phyloP scores from a whole-genome alignment of 2,888 invertebrate genomes.

The Cerastoderma edule region DNA sequence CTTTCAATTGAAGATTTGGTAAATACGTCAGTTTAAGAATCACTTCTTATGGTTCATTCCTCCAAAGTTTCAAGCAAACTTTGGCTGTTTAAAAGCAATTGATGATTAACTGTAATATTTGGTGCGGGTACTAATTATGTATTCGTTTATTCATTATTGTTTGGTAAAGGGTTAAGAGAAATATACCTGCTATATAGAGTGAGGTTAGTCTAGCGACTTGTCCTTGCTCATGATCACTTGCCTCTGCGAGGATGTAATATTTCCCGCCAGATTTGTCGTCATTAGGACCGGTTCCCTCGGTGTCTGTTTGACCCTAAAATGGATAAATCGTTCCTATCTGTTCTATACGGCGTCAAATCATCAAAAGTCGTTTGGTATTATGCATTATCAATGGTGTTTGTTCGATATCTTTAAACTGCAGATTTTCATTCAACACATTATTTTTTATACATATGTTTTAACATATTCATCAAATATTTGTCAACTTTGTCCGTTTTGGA shows the following conservation, averaged over 20 bases:
- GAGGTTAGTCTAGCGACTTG: background rate
- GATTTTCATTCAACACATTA: no score
- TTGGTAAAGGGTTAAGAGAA: background rate
- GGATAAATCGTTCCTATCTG: background rate
- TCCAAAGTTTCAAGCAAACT: background rate
- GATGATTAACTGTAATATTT: background rate
- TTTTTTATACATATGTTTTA: no score
- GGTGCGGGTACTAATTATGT: background rate
- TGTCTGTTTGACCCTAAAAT: background rate
- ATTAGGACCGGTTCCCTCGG: background rate
- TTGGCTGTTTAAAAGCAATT: background rate
- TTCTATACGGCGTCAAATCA: background rate
- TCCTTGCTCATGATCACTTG: background rate
- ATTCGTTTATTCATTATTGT: background rate
- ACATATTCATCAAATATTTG: no score
- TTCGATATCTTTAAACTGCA: no score
- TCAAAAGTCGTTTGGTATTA: background rate
- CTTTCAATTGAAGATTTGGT: background rate
- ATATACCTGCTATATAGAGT: conserved; percentile 5
- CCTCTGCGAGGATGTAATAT: background rate
- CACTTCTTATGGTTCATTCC: background rate
- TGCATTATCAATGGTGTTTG: no score
- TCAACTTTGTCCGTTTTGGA: no score
- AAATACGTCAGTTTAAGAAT: background rate
- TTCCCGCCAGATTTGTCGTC: background rate